phyloP scores from a whole-genome alignment of 2,888 invertebrate species.

The Odontothrips loti region DNA sequence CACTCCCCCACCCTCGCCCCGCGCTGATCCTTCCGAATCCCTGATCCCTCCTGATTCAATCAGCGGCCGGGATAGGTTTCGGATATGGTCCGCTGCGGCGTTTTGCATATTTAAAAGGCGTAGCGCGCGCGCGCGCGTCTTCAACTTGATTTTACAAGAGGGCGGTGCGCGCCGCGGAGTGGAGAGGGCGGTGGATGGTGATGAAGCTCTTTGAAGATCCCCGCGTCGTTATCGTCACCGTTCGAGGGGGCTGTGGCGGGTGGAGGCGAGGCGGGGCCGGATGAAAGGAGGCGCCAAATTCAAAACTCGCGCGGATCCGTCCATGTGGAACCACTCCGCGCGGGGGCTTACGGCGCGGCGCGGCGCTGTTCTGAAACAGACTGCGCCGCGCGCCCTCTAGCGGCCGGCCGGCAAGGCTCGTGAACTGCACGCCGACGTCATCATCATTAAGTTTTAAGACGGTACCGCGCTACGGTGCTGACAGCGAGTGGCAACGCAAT shows the following conservation, averaged over 20 bases:
- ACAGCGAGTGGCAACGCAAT: too few relatives aligned
- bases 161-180: not conserved
- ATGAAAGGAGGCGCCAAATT: too few relatives aligned
- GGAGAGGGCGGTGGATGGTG: not conserved
- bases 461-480: too few relatives aligned
- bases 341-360: too few relatives aligned
- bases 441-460: too few relatives aligned
- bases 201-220: not conserved
- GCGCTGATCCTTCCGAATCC: not conserved
- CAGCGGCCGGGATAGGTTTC: slow-evolving; percentile 1
- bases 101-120: slow-evolving; percentile 8
- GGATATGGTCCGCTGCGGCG: not conserved
- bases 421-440: too few relatives aligned
- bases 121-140: not conserved
- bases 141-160: not conserved
- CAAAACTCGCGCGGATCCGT: too few relatives aligned
- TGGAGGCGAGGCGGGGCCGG: too few relatives aligned
- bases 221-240: not conserved
- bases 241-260: not conserved
- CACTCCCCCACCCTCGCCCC: not conserved
- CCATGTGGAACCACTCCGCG: too few relatives aligned
- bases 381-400: too few relatives aligned
- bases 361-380: too few relatives aligned
- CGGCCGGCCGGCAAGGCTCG: too few relatives aligned
- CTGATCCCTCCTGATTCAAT: not conserved